Conservation (phyloP, 2,888 invertebrate genomes). For the Caenorhabditis zanzibari region DNA sequence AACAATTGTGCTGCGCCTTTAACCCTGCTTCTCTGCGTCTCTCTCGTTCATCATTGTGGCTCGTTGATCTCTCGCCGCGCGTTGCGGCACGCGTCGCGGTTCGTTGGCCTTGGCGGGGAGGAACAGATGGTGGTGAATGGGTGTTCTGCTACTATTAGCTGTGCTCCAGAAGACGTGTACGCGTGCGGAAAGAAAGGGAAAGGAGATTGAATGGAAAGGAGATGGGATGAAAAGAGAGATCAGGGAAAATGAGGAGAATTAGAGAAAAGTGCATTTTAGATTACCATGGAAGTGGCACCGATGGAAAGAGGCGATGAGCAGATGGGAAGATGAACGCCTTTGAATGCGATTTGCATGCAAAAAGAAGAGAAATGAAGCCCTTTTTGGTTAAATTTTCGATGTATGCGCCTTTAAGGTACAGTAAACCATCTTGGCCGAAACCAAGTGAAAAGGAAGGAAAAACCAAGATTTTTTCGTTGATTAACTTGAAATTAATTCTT, state of each 20-base stretch:
- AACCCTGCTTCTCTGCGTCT: conserved; percentile 58
- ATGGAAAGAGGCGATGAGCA: neutral
- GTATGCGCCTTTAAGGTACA: neutral
- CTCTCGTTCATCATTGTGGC: neutral
- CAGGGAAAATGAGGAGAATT: conserved; percentile 2
- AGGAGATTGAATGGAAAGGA: conserved; percentile 3
- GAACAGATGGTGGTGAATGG: conserved; percentile 25
- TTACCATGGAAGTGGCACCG: neutral
- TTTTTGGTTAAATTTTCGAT: neutral
- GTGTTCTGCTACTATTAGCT: conserved; percentile 19
- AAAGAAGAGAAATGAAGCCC: neutral
- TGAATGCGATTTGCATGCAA: conserved; percentile 1
- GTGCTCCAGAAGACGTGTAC: conserved; percentile 31
- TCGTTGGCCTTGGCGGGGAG: conserved; percentile 3
- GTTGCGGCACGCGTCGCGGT: conserved; percentile 27
- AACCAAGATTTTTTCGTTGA: neutral
- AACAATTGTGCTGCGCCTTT: conserved; percentile 35
- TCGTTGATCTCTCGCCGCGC: conserved; percentile 28
- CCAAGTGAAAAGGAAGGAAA: neutral
- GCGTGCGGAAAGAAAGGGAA: conserved; percentile 4
- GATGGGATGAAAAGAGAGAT: neutral
- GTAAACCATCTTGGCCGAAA: neutral
- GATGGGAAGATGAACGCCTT: neutral
- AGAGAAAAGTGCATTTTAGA: conserved; percentile 19
- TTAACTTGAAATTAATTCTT: too few relatives aligned